Base-by-base conservation (phyloP, 92 coral and sea anemone species). In the Paramuricea clavata region DNA sequence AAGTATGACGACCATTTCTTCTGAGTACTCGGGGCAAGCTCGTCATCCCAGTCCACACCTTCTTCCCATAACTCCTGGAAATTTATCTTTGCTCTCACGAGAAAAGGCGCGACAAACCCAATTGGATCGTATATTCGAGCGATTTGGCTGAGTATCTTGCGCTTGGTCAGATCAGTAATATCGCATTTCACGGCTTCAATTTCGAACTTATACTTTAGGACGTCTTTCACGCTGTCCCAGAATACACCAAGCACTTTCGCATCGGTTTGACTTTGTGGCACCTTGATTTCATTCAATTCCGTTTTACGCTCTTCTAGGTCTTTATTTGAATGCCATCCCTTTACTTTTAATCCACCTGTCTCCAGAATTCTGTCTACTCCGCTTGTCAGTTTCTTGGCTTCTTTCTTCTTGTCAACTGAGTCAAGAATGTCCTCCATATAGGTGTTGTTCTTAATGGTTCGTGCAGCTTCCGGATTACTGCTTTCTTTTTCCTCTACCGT, bases 381-480 rank as follows among this genome's bases (percentile, higher is more conserved):
- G 12, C 30, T 67, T 5, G 90, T 69, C 54, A 74, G 13, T 70
- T 90, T 86, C 27, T 78, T 47, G 54, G 89, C 81, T 69, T 85
- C 79, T 31, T 67, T 54, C 61, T 81, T 81, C 6, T 74, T 85
- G 36, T 69, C 57, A 33, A 57, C 89, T 25, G 94, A 92, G 56
- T 79, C 92, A 28, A 90, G 77, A 28, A 89, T 92, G 15, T 92
- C 92, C 28, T 89, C 92, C 94, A 92, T 92, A 68, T 89, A 89
- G 4, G 86, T 87, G 56, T 92, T 92, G 23, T 90, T 85, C 64
- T 81, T 30, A 6, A 87, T 23, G 7, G 82, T 77, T 60, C 84
- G 76, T 4, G 95, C 95, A 81, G 95, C 92, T 60, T 42, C 74
- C 5, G 91, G 95, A 57, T 27, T 64, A 3, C 36, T 81, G 12